Base-by-base conservation (phyloP, 2,888 invertebrate genomes). In the Drosophila anomelani region DNA sequence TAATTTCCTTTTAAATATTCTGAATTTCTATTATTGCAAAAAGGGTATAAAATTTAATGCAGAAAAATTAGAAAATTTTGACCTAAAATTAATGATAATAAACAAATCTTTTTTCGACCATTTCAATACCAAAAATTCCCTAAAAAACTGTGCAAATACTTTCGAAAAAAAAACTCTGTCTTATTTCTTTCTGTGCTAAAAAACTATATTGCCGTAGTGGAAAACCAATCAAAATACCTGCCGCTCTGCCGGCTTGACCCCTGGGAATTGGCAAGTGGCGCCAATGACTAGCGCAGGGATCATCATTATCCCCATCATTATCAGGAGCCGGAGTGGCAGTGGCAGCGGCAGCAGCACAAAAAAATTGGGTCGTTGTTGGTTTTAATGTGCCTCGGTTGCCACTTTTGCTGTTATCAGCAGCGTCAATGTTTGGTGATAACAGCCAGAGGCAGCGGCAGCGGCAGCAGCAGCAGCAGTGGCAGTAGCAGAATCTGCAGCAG, bases 361-460 rank as follows among this genome's bases (percentile, higher is more conserved):
- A 78, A 78, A 80, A 79, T 81, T 85, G 86, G 85, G 84, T 85
- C 84, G 84, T 79, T 67, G 60, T 75, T 69, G 81, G 68, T 71
- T 78, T 81, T 80, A 84, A 81, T 84, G 81, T 77, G 55, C 75
- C 79, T 81, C 73, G 73, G 73, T 80, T 82, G 83, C 70, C 80
- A 81, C 78, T 81, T 83, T 79, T 77, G 78, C 82, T 77, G 77
- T 83, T 84, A 83, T 83, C 82, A 84, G 77, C 70, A 62, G 81
- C 78, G 68, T 56, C 68, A 68, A 68, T 68, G 68, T 66, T 68
- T 68, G 68, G 56, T 68, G 68, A 68, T 68, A 68, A 68, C 68
- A 68, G 70, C 69, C 43, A 17, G 36, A 34, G 70, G 71, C 59
- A 53, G 56, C 29, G 51, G 46, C 51, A 34, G 62, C 55, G 15